Conservation (phyloP, 2,888 invertebrate species). For the Parnassius smintheus region DNA sequence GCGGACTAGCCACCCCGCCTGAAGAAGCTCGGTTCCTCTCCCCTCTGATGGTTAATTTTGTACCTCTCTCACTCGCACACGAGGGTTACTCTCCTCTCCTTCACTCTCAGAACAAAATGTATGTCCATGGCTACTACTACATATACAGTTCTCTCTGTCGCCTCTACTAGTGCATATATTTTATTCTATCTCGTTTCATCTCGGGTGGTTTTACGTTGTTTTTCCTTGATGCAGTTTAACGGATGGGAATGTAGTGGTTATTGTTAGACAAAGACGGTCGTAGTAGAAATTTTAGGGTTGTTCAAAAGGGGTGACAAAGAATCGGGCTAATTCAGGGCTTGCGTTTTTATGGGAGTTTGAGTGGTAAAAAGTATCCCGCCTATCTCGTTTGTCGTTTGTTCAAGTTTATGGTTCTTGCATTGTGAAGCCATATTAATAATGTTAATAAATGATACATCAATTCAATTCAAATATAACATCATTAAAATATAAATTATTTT, state of each 20-base stretch:
- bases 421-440: constrained; percentile 74
- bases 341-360: constrained; percentile 76
- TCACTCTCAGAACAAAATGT: constrained; percentile 63
- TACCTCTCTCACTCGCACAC: constrained; percentile 62
- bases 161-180: constrained; percentile 79
- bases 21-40: constrained; percentile 77
- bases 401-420: constrained; percentile 73
- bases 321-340: constrained; percentile 80
- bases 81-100: constrained; percentile 67
- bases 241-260: constrained; percentile 81
- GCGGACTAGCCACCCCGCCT: constrained; percentile 80
- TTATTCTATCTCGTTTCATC: constrained; percentile 81
- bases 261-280: constrained; percentile 81
- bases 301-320: constrained; percentile 80
- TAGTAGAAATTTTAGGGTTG: constrained; percentile 78
- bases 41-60: constrained; percentile 79
- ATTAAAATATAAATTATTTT: constrained; percentile 54
- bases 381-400: constrained; percentile 80
- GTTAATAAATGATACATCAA: constrained; percentile 72
- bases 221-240: constrained; percentile 81
- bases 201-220: constrained; percentile 78
- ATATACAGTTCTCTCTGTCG: constrained; percentile 74
- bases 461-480: constrained; percentile 57
- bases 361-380: constrained; percentile 81
- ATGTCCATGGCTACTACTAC: constrained; percentile 74